A percentile compares a stretch with the other conserved stretches of the same genome.
Conservation (phyloP, 1,140 invertebrate genomes). For the Drosophila paulistorum region DNA sequence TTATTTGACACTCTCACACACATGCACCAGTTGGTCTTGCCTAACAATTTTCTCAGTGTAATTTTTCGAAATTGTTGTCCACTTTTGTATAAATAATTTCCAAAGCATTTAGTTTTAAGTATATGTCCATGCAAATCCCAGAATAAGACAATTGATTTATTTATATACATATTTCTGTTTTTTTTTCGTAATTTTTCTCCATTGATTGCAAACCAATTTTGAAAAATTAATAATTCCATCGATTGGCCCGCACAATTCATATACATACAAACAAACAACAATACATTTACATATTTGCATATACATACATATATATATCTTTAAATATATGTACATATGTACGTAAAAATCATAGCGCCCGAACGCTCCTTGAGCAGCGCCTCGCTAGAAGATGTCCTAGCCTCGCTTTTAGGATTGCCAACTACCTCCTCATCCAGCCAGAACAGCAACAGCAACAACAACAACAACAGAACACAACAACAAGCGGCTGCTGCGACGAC, state of each 20-base stretch:
- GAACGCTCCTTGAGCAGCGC: conserved; percentile 89
- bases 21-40: conserved; percentile 24
- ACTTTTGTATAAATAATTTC: conserved; percentile 7
- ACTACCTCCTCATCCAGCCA: conserved; percentile 76
- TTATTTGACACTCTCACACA: conserved; percentile 1
- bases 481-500: conserved; percentile 59
- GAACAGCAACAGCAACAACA: conserved; percentile 52
- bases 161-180: conserved; percentile 16
- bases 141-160: conserved; percentile 4
- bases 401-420: conserved; percentile 93
- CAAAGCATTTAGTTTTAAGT: conserved; percentile 13
- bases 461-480: conserved; percentile 42
- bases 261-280: conserved; percentile 26
- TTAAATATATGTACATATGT: conserved; percentile 26
- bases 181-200: conserved; percentile 51
- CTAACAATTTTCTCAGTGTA: conserved; percentile 60
- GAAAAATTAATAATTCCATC: conserved; percentile 15
- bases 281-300: conserved; percentile 24
- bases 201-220: conserved; percentile 23
- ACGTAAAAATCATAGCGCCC: conserved; percentile 62
- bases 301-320: conserved; percentile 27
- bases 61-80: conserved; percentile 27
- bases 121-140: neutral
- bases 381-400: conserved; percentile 95
- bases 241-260: conserved; percentile 32